These are phyloP conservation scores for Lycia hirtaria DNA, from an alignment of 2,888 invertebrate species.

Conservation along the genomic window DNA sequence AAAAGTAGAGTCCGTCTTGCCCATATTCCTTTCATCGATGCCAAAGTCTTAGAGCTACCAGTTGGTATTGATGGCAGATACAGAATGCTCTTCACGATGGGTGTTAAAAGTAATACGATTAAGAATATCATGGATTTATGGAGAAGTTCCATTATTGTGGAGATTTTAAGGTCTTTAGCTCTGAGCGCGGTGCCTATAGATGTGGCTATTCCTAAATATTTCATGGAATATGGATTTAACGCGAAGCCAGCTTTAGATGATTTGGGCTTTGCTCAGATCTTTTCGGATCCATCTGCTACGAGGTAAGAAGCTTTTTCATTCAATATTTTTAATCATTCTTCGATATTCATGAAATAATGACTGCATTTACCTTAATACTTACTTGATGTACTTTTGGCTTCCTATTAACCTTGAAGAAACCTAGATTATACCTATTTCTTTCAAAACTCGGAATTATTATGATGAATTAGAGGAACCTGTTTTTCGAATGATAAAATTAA, in stretches of 20 bases:
- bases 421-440: no score
- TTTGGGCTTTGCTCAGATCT: slow-evolving; percentile 43
- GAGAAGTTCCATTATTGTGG: slow-evolving; percentile 34
- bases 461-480: no score
- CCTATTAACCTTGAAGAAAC: no score
- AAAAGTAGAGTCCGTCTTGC: slow-evolving; percentile 44
- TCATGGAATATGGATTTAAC: slow-evolving; percentile 47
- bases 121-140: slow-evolving; percentile 27
- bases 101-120: slow-evolving; percentile 30
- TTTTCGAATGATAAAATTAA: no score
- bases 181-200: slow-evolving; percentile 49
- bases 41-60: slow-evolving; percentile 52
- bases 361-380: no score
- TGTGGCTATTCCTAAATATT: slow-evolving; percentile 50
- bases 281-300: slow-evolving; percentile 39
- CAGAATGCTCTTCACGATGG: slow-evolving; percentile 46
- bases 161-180: slow-evolving; percentile 41
- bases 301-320: slow-evolving; percentile 1
- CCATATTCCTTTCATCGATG: slow-evolving; percentile 42
- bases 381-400: no score
- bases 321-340: no score
- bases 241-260: slow-evolving; percentile 42
- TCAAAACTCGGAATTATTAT: no score
- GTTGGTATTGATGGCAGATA: slow-evolving; percentile 50
- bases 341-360: no score